phyloP scores from a whole-genome alignment of 1,140 invertebrate genomes.

The Mizuhopecten yessoensis region DNA sequence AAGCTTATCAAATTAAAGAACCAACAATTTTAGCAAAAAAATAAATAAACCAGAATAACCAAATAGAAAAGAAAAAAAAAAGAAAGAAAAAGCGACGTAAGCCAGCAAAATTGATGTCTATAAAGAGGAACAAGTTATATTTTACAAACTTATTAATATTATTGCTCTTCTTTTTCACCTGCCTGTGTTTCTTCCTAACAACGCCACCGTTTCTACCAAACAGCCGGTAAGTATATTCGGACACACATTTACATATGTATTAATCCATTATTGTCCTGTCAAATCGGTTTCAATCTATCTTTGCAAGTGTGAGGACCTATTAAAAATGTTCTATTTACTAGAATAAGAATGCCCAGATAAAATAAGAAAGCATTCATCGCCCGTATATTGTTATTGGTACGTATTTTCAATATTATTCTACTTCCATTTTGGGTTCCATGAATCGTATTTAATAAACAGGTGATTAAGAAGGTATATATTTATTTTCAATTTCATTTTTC shows the following conservation, averaged over 20 bases:
- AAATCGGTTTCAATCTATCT: not conserved
- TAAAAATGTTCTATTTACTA: not conserved
- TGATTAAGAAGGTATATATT: not conserved
- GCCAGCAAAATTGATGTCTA: no score
- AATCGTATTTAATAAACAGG: not conserved
- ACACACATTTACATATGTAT: not conserved
- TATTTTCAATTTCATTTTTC: not conserved
- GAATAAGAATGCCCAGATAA: no score
- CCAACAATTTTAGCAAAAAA: no score
- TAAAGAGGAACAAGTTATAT: no score
- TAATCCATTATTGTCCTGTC: not conserved
- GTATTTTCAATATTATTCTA: not conserved
- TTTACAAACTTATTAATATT: no score
- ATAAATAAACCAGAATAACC: no score
- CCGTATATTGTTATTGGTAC: not conserved
- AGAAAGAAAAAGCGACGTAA: no score
- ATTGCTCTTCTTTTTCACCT: slow-evolving; percentile 42
- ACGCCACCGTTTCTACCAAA: not conserved
- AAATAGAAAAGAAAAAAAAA: no score
- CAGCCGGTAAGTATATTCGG: slow-evolving; percentile 47
- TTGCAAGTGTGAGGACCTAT: not conserved
- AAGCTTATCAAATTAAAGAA: no score
- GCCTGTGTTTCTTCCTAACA: slow-evolving; percentile 6
- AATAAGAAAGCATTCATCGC: not conserved
- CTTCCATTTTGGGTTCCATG: not conserved